A percentile compares a stretch with the other conserved stretches of the same genome.
These are phyloP conservation scores for Heloderma charlesbogerti DNA, from an alignment of 2,113 vertebrate species.

Conservation along the genomic window DNA sequence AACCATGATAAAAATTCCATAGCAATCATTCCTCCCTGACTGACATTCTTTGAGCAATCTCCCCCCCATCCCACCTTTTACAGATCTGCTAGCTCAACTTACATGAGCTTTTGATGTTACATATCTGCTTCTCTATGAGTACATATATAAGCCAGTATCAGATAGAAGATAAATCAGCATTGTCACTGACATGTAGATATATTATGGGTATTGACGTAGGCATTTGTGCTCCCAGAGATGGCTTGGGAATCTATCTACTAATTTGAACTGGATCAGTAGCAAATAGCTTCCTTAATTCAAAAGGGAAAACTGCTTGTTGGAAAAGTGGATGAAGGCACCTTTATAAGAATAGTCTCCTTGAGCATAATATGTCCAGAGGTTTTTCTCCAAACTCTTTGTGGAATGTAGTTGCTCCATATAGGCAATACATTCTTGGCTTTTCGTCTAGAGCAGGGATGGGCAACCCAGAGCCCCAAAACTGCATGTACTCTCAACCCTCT, in stretches of 20 bases:
- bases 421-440: not conserved
- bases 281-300: conserved; percentile 23
- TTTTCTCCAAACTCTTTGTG: conserved; percentile 5
- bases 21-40: conserved; percentile 29
- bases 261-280: conserved; percentile 8
- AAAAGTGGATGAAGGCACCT: not conserved
- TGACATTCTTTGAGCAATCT: conserved; percentile 5
- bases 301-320: not conserved
- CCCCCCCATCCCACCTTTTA: no score
- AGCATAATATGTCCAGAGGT: not conserved
- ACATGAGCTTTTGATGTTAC: not conserved
- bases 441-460: not conserved
- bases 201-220: not conserved
- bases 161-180: not conserved
- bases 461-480: no score
- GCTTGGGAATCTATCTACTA: not conserved
- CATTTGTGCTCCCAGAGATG: not conserved
- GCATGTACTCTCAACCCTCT: not conserved
- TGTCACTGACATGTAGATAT: not conserved
- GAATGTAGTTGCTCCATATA: not conserved
- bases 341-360: not conserved
- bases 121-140: conserved; percentile 22
- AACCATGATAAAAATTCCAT: conserved; percentile 42
- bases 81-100: conserved; percentile 24
- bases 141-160: not conserved